A percentile compares a stretch with the other conserved stretches of the same genome.
Evolutionary conservation across 2,113 vertebrate species (phyloP).

Genomic region (Lates calcarifer): DNA sequence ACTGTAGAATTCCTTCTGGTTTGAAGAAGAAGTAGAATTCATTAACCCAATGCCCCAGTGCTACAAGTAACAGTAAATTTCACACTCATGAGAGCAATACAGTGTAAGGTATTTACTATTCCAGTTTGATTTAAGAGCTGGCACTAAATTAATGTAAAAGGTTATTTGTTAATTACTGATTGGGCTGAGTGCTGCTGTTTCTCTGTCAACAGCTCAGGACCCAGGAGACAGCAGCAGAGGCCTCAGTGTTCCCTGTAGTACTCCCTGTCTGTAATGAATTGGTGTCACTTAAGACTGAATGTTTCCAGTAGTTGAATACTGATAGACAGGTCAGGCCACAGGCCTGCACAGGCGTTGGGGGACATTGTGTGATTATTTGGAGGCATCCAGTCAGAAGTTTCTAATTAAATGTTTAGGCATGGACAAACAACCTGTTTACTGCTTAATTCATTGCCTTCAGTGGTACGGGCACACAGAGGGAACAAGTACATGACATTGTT

Average conservation of each 20-base stretch:
- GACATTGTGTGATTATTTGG: conserved; percentile 46
- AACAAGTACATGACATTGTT: conserved; percentile 45
- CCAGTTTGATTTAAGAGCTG: conserved; percentile 3
- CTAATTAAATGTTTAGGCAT: conserved; percentile 65
- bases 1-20: background rate
- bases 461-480: conserved; percentile 20
- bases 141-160: conserved; percentile 32
- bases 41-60: conserved; percentile 11
- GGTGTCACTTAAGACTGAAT: conserved; percentile 32
- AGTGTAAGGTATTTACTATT: background rate
- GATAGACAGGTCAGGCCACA: conserved; percentile 34
- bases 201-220: conserved; percentile 33
- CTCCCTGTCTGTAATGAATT: conserved; percentile 48
- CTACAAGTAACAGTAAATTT: background rate
- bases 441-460: conserved; percentile 46
- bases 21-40: background rate
- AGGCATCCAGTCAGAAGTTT: conserved; percentile 47
- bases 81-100: conserved; percentile 9
- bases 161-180: conserved; percentile 50
- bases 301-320: conserved; percentile 40
- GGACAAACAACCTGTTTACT: conserved; percentile 66
- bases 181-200: conserved; percentile 18
- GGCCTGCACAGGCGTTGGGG: conserved; percentile 8
- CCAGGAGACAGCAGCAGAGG: conserved; percentile 27
- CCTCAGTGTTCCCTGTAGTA: background rate